A percentile compares a stretch with the other conserved stretches of the same genome.
phyloP scores from a whole-genome alignment of 2,797 vertebrate species.

The Poeciliopsis paucimaculata region DNA sequence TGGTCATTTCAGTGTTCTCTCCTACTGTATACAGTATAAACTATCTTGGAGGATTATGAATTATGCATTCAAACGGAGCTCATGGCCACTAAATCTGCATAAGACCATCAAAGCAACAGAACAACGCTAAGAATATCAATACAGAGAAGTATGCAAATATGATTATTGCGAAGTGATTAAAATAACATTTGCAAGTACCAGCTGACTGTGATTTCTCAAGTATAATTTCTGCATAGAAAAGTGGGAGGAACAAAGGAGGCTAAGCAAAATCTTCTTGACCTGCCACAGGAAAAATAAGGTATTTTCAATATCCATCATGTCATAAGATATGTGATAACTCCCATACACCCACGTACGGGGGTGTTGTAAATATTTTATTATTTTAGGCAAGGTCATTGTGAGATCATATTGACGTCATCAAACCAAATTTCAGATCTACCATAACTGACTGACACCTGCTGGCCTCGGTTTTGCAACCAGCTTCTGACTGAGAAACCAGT shows the following conservation, averaged over 20 bases:
- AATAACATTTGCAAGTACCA: conserved; percentile 36
- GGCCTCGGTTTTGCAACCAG: too few relatives aligned
- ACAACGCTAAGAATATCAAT: conserved; percentile 38
- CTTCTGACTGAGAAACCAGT: too few relatives aligned
- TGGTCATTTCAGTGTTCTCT: conserved; percentile 8
- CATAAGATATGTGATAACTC: neutral
- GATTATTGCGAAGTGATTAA: conserved; percentile 37
- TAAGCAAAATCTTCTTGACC: conserved; percentile 41
- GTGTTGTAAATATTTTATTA: neutral
- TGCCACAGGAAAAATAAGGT: conserved; percentile 21
- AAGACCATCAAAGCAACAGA: conserved; percentile 30
- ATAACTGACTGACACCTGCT: too few relatives aligned
- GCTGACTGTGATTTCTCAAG: conserved; percentile 20
- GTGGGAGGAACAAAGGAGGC: conserved; percentile 39
- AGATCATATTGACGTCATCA: neutral
- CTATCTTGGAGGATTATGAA: conserved; percentile 19
- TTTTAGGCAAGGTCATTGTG: neutral
- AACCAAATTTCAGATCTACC: too few relatives aligned
- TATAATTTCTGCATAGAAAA: conserved; percentile 18
- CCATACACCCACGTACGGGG: conserved; percentile 20
- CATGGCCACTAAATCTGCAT: conserved; percentile 34
- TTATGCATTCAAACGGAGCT: conserved; percentile 25
- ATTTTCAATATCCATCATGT: conserved; percentile 57
- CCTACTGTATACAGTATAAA: conserved; percentile 23
- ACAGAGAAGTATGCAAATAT: conserved; percentile 15